Percentiles rank a stretch among this genome's conserved stretches.
phyloP scores from a whole-genome alignment of 2,113 vertebrate species.

The Percina caprodes region DNA sequence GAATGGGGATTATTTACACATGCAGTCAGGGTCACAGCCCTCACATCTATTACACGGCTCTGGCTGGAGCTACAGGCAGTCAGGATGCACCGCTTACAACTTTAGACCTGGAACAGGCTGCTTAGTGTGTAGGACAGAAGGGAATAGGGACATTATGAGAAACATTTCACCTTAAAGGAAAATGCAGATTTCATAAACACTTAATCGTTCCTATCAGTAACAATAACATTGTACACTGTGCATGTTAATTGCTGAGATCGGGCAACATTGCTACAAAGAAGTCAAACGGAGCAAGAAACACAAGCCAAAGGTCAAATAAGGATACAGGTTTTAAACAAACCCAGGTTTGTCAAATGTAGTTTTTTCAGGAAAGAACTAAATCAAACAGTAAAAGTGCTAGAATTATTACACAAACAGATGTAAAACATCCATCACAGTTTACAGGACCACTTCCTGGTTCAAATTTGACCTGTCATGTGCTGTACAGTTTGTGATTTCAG shows the following conservation, averaged over 20 bases:
- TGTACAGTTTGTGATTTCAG: neutral
- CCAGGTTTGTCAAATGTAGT: neutral
- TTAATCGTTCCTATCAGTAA: no score
- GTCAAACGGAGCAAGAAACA: neutral
- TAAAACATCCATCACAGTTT: neutral
- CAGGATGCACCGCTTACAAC: slow-evolving; percentile 50
- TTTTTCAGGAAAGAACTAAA: neutral
- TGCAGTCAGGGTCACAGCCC: slow-evolving; percentile 74
- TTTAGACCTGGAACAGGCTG: slow-evolving; percentile 29
- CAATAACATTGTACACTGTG: neutral
- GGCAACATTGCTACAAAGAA: neutral
- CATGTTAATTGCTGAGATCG: neutral
- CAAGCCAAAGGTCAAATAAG: neutral
- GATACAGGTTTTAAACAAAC: neutral
- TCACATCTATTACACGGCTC: slow-evolving; percentile 69
- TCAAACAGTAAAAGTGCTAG: neutral
- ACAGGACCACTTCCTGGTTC: neutral
- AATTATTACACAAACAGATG: neutral
- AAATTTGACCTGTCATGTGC: neutral
- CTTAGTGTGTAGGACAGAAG: slow-evolving; percentile 9
- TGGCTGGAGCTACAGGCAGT: slow-evolving; percentile 56
- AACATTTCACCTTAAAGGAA: slow-evolving; percentile 38
- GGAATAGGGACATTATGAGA: neutral
- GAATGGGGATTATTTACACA: slow-evolving; percentile 89
- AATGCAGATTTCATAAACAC: slow-evolving; percentile 11